These are phyloP conservation scores for Iselma pallidipennis DNA, from an alignment of 2,888 invertebrate genomes.

Conservation along the genomic window DNA sequence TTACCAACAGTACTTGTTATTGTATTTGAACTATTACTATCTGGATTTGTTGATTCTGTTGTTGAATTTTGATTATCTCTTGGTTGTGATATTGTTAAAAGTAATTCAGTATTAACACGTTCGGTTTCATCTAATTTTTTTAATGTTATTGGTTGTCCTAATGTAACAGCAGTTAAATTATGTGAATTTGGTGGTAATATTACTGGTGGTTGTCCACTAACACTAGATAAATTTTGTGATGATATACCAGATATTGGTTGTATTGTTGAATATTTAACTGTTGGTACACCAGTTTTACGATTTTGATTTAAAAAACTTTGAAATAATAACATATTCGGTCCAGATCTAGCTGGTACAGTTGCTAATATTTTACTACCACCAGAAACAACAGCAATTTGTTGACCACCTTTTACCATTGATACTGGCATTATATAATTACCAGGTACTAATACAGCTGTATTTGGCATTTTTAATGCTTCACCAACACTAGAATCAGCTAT, in stretches of 20 bases:
- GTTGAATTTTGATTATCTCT: conserved; percentile 35
- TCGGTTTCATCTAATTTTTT: conserved; percentile 53
- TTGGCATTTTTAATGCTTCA: conserved; percentile 67
- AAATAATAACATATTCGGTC: conserved; percentile 67
- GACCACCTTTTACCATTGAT: conserved; percentile 72
- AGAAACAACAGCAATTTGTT: conserved; percentile 73
- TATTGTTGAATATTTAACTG: conserved; percentile 59
- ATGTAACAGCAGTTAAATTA: conserved; percentile 49
- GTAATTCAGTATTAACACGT: conserved; percentile 47
- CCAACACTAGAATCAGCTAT: conserved; percentile 64
- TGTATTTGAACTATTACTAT: conserved; percentile 46
- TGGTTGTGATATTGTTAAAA: conserved; percentile 51
- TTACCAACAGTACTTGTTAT: conserved; percentile 41
- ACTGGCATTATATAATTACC: conserved; percentile 74
- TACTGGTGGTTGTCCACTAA: conserved; percentile 54
- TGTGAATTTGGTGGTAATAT: conserved; percentile 53
- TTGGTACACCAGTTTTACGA: conserved; percentile 60
- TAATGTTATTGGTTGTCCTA: conserved; percentile 52
- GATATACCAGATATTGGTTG: conserved; percentile 55
- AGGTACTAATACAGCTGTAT: conserved; percentile 71
- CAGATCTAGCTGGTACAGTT: conserved; percentile 58
- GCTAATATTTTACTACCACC: conserved; percentile 65
- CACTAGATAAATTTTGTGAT: conserved; percentile 52
- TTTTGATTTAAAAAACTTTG: conserved; percentile 70
- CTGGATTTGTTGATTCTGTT: conserved; percentile 37